Evolutionary conservation across 2,888 invertebrate genomes (phyloP).

Genomic region (Nephrocerus scutellatus): DNA sequence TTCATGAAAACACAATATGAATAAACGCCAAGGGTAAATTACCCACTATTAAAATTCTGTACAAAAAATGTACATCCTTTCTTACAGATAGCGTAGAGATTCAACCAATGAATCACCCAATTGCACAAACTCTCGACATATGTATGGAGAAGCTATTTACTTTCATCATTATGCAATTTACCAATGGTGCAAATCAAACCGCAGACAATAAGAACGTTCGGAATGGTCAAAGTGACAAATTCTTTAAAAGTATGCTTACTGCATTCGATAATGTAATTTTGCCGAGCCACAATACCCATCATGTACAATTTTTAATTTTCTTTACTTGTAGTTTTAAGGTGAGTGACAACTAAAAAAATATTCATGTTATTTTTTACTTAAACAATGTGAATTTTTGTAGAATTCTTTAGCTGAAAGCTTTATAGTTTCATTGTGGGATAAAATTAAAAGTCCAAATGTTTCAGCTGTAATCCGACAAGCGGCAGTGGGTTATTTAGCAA

Average conservation of each 20-base stretch:
- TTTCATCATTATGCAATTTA: conserved; percentile 51
- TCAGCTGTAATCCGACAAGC: conserved; percentile 60
- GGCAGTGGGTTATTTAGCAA: conserved; percentile 67
- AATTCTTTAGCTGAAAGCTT: conserved; percentile 53
- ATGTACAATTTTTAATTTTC: conserved; percentile 72
- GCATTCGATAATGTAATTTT: conserved; percentile 76
- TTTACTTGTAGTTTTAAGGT: conserved; percentile 62
- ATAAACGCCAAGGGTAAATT: too few species aligned
- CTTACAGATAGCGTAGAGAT: conserved; percentile 9
- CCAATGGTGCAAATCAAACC: conserved; percentile 15
- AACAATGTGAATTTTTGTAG: conserved; percentile 10
- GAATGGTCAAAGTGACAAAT: conserved; percentile 31
- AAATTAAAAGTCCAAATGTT: conserved; percentile 60
- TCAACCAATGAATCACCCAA: conserved; percentile 49
- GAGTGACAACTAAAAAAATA: conserved; percentile 5
- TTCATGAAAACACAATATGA: too few species aligned
- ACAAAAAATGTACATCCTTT: too few species aligned
- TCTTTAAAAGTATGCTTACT: conserved; percentile 54
- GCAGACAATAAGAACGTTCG: conserved; percentile 51
- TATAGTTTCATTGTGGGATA: conserved; percentile 65
- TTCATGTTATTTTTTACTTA: conserved; percentile 2
- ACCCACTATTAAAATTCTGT: too few species aligned
- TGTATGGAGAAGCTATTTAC: conserved; percentile 67
- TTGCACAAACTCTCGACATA: conserved; percentile 65
- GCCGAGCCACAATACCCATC: conserved; percentile 74